A percentile compares a stretch with the other conserved stretches of the same genome.
These are phyloP conservation scores for Drosophila sp. DNA, from an alignment of 1,140 invertebrate species.

Conservation along the genomic window DNA sequence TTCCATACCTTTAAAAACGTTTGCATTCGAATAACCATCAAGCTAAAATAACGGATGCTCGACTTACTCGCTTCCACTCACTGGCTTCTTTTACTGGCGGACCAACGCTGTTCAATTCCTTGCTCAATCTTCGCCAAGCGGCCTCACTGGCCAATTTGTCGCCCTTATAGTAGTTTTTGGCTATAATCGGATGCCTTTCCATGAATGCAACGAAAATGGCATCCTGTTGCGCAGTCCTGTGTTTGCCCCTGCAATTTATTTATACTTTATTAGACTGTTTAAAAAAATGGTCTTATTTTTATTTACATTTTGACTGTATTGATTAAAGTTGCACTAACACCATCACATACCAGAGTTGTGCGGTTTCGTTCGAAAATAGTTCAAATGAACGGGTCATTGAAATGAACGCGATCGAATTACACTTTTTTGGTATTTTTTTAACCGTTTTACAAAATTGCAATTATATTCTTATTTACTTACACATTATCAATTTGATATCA, in stretches of 20 bases:
- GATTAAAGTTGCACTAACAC: neutral
- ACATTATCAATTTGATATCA: too few relatives aligned
- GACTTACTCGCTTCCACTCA: slow-evolving; percentile 62
- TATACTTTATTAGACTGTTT: neutral
- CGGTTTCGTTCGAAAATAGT: too few relatives aligned
- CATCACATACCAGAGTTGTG: too few relatives aligned
- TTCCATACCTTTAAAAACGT: slow-evolving; percentile 61
- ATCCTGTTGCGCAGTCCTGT: slow-evolving; percentile 74
- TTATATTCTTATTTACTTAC: too few relatives aligned
- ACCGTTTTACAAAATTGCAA: too few relatives aligned
- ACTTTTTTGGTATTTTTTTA: too few relatives aligned
- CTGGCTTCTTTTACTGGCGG: slow-evolving; percentile 60
- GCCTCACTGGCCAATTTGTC: slow-evolving; percentile 69
- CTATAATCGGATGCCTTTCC: slow-evolving; percentile 68
- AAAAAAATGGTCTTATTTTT: slow-evolving; percentile 11
- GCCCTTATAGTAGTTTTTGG: slow-evolving; percentile 68
- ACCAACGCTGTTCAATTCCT: slow-evolving; percentile 65
- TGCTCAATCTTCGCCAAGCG: slow-evolving; percentile 65
- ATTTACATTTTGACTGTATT: slow-evolving; percentile 26
- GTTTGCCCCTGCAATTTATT: slow-evolving; percentile 56
- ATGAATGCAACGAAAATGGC: slow-evolving; percentile 71
- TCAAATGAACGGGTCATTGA: too few relatives aligned
- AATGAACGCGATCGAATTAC: too few relatives aligned
- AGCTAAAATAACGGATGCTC: neutral
- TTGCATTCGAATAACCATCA: neutral